Evolutionary conservation across 2,113 vertebrate genomes (phyloP).

Genomic region (Channa argus): DNA sequence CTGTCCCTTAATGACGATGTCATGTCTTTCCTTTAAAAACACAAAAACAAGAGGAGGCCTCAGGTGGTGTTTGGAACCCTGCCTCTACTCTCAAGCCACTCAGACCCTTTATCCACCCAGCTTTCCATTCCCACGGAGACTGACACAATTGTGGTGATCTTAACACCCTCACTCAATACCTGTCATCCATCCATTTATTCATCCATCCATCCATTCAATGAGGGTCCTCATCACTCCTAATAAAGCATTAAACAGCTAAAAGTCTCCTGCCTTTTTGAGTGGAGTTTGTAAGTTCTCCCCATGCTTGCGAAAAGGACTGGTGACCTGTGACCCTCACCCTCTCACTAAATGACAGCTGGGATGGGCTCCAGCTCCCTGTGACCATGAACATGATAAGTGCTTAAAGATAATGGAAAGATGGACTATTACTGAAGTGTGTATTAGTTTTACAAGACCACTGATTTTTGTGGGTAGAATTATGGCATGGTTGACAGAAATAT

Average conservation of each 20-base stretch:
- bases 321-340: too few relatives aligned
- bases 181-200: constrained; percentile 29
- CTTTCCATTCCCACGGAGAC: constrained; percentile 48
- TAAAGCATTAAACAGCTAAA: constrained; percentile 3
- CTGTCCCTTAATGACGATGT: constrained; percentile 45
- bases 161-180: constrained; percentile 56
- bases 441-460: too few relatives aligned
- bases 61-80: constrained; percentile 57
- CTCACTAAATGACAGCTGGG: too few relatives aligned
- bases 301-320: too few relatives aligned
- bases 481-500: too few relatives aligned
- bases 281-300: too few relatives aligned
- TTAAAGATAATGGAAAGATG: too few relatives aligned
- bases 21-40: constrained; percentile 34
- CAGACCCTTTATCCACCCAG: neutral
- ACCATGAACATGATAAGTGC: too few relatives aligned
- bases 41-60: constrained; percentile 50
- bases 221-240: constrained; percentile 26
- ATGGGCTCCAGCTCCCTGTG: too few relatives aligned
- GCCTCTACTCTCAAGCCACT: neutral
- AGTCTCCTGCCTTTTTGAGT: too few relatives aligned
- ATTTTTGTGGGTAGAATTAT: too few relatives aligned
- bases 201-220: constrained; percentile 31
- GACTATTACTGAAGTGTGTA: too few relatives aligned
- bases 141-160: constrained; percentile 26